A percentile compares a stretch with the other conserved stretches of the same genome.
These are phyloP conservation scores for Scaptomyza polygonia DNA, from an alignment of 2,888 invertebrate genomes.

Conservation along the genomic window DNA sequence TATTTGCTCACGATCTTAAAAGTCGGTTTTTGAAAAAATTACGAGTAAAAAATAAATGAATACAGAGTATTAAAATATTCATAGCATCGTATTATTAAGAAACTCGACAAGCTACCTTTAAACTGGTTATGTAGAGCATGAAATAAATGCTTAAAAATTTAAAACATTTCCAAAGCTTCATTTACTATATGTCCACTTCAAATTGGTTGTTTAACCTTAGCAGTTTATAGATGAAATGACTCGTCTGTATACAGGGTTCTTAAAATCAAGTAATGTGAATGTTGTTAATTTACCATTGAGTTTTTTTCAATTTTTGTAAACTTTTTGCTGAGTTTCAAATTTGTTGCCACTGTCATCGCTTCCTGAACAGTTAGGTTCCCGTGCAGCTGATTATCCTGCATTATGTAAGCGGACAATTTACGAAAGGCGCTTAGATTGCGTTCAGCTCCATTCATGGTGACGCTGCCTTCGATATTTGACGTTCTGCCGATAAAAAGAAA, in stretches of 20 bases:
- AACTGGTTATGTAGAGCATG: conserved; percentile 6
- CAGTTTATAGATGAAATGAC: not conserved
- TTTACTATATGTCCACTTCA: conserved; percentile 21
- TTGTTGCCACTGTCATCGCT: conserved; percentile 96
- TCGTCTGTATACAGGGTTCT: conserved; percentile 6
- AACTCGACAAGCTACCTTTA: not conserved
- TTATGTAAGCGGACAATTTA: conserved; percentile 96
- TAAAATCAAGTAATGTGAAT: not conserved
- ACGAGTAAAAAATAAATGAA: not conserved
- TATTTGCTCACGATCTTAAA: not conserved
- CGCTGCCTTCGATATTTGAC: conserved; percentile 91
- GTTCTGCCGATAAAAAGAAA: conserved; percentile 86
- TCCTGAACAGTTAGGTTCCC: conserved; percentile 96
- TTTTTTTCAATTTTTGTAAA: conserved; percentile 90
- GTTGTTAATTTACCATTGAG: conserved; percentile 89
- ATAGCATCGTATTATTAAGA: not conserved
- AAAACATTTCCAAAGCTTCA: conserved; percentile 7
- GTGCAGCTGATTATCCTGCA: conserved; percentile 97
- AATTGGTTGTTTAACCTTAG: conserved; percentile 13
- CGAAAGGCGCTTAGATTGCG: conserved; percentile 93
- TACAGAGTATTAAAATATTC: conserved; percentile 1
- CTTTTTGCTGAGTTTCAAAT: conserved; percentile 92
- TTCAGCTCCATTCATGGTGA: conserved; percentile 93
- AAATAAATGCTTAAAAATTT: conserved; percentile 9
- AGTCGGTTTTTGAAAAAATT: not conserved